Evolutionary conservation across 53 echinoderm and acorn worm species (phyloP).

Genomic region (Luidia sarsii): DNA sequence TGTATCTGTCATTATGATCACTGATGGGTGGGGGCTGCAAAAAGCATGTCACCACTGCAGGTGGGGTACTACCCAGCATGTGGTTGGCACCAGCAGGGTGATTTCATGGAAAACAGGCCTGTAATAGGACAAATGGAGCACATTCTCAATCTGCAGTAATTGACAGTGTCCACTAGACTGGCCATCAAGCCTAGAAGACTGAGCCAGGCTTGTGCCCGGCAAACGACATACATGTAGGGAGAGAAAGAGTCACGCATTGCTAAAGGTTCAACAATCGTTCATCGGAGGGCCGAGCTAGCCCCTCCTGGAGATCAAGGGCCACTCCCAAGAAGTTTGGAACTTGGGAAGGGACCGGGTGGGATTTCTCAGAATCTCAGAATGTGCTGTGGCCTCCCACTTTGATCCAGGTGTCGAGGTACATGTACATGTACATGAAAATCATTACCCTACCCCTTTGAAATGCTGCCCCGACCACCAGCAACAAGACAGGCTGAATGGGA

Average conservation of each 20-base stretch:
- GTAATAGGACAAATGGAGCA: neutral
- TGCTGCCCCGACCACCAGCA: conserved; percentile 2
- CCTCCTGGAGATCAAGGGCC: neutral
- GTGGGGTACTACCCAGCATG: neutral
- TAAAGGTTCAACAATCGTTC: conserved; percentile 6
- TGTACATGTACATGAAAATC: no score
- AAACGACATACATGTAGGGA: neutral
- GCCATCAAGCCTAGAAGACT: conserved; percentile 24
- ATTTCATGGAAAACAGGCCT: neutral
- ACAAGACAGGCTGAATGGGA: neutral
- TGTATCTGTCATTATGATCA: conserved; percentile 2
- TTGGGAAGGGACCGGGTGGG: conserved; percentile 15
- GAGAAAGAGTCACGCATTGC: neutral
- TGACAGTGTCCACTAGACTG: conserved; percentile 15
- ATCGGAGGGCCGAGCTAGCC: neutral
- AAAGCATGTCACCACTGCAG: conserved; percentile 19
- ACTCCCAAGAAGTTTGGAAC: no score
- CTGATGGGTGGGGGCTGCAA: neutral
- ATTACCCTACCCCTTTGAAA: neutral
- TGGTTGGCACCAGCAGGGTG: neutral
- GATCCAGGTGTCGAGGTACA: conserved; percentile 39
- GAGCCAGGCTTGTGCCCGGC: conserved; percentile 1
- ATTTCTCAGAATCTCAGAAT: conserved; percentile 4
- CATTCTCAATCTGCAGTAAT: no score
- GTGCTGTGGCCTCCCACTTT: neutral